Base-by-base conservation (phyloP, 2,888 invertebrate species). In the Siphlonurus alternatus region DNA sequence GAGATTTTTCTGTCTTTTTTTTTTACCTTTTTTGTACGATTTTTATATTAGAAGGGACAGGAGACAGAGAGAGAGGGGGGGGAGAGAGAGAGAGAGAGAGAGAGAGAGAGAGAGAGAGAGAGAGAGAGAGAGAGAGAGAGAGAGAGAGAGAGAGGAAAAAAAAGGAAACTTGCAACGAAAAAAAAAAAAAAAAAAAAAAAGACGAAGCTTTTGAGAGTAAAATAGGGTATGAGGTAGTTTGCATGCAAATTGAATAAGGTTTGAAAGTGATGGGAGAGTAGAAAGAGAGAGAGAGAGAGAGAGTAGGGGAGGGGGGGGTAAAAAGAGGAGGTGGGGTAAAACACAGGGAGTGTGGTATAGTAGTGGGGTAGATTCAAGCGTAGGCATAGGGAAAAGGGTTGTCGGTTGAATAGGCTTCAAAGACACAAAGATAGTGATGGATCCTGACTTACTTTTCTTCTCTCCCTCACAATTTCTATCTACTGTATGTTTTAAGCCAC, bases 171-270 rank as follows among this genome's bases (percentile, higher is more conserved):
- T 38, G 38, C 15, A 10, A 38, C 38, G 38, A 38, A 15, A 38
- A 10, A 38, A 5, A 10, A 10, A 10, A 38, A 5, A 10, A 38
- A 10, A 38, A 38, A 38, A 38, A 10, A 38, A n/a, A n/a, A n/a
- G n/a, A n/a, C n/a, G n/a, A n/a, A n/a, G n/a, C n/a, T n/a, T n/a
- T n/a, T n/a, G n/a, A n/a, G n/a, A n/a, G n/a, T n/a, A 56, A n/a
- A 56, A 5, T 56, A 56, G 56, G 56, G 56, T 5, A 56, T 5
- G 56, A n/a, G 56, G 56, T 56, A 56, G 56, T 56, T 56, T 56
- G 56, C 56, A 56, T 56, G 56, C n/a, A 56, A 56, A 56, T 56
- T 56, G 56, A 56, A 56, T 56, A 56, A 10, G 56, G 56, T n/a
- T 5, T 22, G 56, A 56, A n/a, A 56, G 56, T 10, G n/a, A 56